Evolutionary conservation across 2,113 vertebrate genomes (phyloP), one percentile per base, ranked within the genome.

Genomic region (Balaeniceps rex): DNA sequence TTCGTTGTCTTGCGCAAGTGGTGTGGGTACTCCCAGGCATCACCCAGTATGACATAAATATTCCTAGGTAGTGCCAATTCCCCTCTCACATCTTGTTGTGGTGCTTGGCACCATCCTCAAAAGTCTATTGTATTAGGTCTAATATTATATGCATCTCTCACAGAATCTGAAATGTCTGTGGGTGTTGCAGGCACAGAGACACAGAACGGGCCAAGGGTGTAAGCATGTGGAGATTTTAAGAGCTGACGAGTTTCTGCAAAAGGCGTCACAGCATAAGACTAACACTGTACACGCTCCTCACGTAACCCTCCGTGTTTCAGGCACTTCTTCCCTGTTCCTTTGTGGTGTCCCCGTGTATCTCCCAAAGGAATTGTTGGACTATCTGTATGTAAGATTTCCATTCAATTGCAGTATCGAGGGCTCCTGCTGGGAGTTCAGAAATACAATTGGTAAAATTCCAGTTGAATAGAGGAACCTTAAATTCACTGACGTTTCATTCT

Each of bases 381-480:
- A 55, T 42, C 82, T 14, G 0, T 58, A 78, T 12, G 4, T 34
- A 76, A 79, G 63, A 25, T 77, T 95, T 79, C 81, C 66, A 57
- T 84, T 89, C 66, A 54, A 4, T 23, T 44, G 63, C 89, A 76
- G 75, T 7, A 36, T 54, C 74, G 79, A 34, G 70, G 68, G 80
- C 64, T 93, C 84, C 93, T 94, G 91, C 78, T 90, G 68, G 82
- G 82, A 90, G 87, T 78, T 95, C 78, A 88, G 87, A 90, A 95
- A 95, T 31, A 83, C 78, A 77, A 60, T 21, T 66, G 87, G 87
- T 93, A 83, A 90, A 74, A 83, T 78, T 95, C 87, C 90, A 88
- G 84, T 85, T 1, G 0, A 87, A 87, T 25, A 79, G 63, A 87
- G n/a, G 23, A 97, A 40, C 38, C 84, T 75, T 74, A 83, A 63